A percentile compares a stretch with the other conserved stretches of the same genome.
Evolutionary conservation across 2,113 vertebrate species (phyloP).

Genomic region (Gila orcuttii): DNA sequence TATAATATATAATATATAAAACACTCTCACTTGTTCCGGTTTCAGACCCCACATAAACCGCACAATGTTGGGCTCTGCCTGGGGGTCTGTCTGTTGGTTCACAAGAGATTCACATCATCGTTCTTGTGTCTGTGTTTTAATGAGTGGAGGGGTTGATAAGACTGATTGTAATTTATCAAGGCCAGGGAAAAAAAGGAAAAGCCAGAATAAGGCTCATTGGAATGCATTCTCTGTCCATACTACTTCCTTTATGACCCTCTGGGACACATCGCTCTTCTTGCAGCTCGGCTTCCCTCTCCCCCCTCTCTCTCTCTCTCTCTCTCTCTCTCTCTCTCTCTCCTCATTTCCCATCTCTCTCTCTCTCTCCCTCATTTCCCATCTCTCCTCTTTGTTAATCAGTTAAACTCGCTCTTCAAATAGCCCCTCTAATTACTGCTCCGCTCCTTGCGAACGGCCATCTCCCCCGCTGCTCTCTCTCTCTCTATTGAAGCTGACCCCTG

Average conservation of each 20-base stretch:
- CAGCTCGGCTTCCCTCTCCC: slow-evolving; percentile 49
- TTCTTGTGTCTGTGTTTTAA: slow-evolving; percentile 47
- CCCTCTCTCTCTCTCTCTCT: background rate
- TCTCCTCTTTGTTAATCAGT: slow-evolving; percentile 82
- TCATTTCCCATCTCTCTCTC: slow-evolving; percentile 66
- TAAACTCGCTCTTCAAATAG: slow-evolving; percentile 86
- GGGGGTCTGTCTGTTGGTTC: background rate
- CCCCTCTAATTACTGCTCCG: slow-evolving; percentile 81
- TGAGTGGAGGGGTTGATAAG: slow-evolving; percentile 31
- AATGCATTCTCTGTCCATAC: slow-evolving; percentile 73
- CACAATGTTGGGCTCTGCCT: slow-evolving; percentile 1
- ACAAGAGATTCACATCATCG: slow-evolving; percentile 17
- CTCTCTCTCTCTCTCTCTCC: slow-evolving; percentile 28
- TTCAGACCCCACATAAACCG: slow-evolving; percentile 47
- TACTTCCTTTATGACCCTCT: slow-evolving; percentile 69
- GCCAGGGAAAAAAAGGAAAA: slow-evolving; percentile 11
- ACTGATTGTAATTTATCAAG: slow-evolving; percentile 58
- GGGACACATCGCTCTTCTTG: slow-evolving; percentile 66
- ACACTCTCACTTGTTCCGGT: slow-evolving; percentile 35
- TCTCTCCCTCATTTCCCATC: slow-evolving; percentile 45
- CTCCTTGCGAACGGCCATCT: slow-evolving; percentile 76
- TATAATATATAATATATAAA: too few relatives aligned
- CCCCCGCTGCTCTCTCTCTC: slow-evolving; percentile 57
- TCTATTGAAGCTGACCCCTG: slow-evolving; percentile 64
- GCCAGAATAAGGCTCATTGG: slow-evolving; percentile 77